Conservation (phyloP, 2,888 invertebrate genomes). For the Miltochrista miniata region DNA sequence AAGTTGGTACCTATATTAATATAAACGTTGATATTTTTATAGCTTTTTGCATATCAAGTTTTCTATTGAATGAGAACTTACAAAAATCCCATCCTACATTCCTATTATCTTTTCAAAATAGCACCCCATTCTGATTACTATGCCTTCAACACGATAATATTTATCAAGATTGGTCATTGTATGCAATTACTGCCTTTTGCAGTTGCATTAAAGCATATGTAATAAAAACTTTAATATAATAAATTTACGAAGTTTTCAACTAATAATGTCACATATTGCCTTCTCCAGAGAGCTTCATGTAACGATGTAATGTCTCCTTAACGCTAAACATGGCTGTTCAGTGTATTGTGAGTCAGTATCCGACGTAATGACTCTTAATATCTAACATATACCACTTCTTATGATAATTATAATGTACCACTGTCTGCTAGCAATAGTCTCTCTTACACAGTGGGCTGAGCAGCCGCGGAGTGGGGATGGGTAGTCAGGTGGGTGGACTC, state of each 20-base stretch:
- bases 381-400: too few relatives aligned
- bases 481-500: conserved; percentile 83
- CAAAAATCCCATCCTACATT: conserved; percentile 52
- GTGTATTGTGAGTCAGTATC: conserved; percentile 1
- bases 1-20: not conserved
- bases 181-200: conserved; percentile 15
- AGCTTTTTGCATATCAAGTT: not conserved
- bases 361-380: not conserved
- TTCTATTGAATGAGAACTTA: conserved; percentile 51
- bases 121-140: conserved; percentile 73
- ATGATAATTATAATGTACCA: too few relatives aligned
- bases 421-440: not conserved
- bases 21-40: not conserved
- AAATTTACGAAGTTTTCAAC: conserved; percentile 16
- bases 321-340: conserved; percentile 6
- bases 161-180: conserved; percentile 55
- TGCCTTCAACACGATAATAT: conserved; percentile 45
- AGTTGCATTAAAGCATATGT: too few relatives aligned
- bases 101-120: conserved; percentile 74
- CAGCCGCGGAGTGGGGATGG: conserved; percentile 46
- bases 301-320: not conserved
- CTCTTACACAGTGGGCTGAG: conserved; percentile 57
- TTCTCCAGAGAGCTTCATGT: conserved; percentile 26
- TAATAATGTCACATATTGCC: conserved; percentile 16
- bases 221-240: conserved; percentile 6